A percentile compares a stretch with the other conserved stretches of the same genome.
Evolutionary conservation across 2,797 vertebrate genomes (phyloP).

Genomic region (Molossus alvarezi): DNA sequence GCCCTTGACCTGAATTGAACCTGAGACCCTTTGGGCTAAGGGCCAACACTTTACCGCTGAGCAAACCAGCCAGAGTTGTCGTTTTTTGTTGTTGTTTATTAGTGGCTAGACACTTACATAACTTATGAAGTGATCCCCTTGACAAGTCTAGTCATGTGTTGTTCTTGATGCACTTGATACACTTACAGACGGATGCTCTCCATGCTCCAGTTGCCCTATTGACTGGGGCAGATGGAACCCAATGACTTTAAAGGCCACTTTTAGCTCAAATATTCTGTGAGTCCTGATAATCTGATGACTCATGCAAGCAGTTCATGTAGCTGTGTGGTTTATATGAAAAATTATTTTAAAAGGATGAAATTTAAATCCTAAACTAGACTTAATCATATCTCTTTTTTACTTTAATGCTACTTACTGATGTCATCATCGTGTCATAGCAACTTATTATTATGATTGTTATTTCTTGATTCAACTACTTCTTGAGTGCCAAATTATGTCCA

Average conservation of each 20-base stretch:
- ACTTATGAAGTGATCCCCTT: not conserved
- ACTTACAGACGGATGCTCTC: not conserved
- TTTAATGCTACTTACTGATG: not conserved
- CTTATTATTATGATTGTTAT: not conserved
- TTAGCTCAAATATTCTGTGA: not conserved
- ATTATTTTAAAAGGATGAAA: conserved; percentile 11
- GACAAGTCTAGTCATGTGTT: not conserved
- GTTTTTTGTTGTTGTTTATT: not conserved
- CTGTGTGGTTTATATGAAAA: not conserved
- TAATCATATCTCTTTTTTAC: not conserved
- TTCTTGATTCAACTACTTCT: not conserved
- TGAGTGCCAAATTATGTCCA: not conserved
- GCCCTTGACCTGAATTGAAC: too few species aligned
- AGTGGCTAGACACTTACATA: not conserved
- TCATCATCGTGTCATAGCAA: not conserved
- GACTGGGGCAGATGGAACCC: not conserved
- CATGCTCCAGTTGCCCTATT: not conserved
- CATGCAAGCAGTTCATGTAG: conserved; percentile 9
- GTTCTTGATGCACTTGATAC: not conserved
- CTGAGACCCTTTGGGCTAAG: too few species aligned
- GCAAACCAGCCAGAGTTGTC: too few species aligned
- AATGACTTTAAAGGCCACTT: not conserved
- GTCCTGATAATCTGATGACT: not conserved
- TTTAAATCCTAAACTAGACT: conserved; percentile 20
- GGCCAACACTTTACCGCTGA: too few species aligned